phyloP scores from a whole-genome alignment of 2,797 vertebrate genomes.

The Crenuchus spilurus region DNA sequence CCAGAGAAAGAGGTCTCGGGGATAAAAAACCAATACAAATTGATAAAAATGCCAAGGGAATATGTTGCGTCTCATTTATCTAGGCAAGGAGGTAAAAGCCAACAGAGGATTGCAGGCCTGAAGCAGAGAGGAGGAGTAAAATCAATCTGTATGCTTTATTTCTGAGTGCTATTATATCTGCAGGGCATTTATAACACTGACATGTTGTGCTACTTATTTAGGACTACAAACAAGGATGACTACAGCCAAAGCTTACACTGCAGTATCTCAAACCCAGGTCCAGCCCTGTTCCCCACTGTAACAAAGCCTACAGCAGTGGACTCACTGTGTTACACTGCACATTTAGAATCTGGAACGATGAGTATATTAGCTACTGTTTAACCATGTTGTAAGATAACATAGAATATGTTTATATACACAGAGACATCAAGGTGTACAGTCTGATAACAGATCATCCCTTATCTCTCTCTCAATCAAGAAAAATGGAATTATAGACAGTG shows the following conservation, averaged over 20 bases:
- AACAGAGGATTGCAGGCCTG: constrained; percentile 43
- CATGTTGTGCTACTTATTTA: constrained; percentile 60
- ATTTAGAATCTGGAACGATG: background rate
- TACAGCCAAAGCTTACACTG: constrained; percentile 16
- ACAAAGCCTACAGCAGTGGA: background rate
- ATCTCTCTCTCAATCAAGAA: too few species aligned
- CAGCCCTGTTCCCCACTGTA: background rate
- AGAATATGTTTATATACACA: too few species aligned
- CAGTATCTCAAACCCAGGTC: background rate
- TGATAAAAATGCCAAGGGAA: constrained; percentile 62
- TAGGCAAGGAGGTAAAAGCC: constrained; percentile 47
- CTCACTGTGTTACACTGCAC: background rate
- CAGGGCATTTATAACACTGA: constrained; percentile 64
- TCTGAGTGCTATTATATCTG: constrained; percentile 60
- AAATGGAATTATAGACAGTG: too few species aligned
- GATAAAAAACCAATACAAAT: constrained; percentile 61
- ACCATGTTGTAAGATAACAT: background rate
- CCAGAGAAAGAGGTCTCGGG: constrained; percentile 39
- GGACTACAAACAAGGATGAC: constrained; percentile 50
- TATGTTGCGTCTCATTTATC: constrained; percentile 61
- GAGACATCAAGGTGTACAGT: too few species aligned
- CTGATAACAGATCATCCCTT: too few species aligned
- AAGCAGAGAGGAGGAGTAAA: constrained; percentile 45
- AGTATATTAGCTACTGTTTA: background rate
- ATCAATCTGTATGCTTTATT: constrained; percentile 62